These are phyloP conservation scores for Cephonodes hylas DNA, from an alignment of 2,888 invertebrate genomes.

Conservation along the genomic window DNA sequence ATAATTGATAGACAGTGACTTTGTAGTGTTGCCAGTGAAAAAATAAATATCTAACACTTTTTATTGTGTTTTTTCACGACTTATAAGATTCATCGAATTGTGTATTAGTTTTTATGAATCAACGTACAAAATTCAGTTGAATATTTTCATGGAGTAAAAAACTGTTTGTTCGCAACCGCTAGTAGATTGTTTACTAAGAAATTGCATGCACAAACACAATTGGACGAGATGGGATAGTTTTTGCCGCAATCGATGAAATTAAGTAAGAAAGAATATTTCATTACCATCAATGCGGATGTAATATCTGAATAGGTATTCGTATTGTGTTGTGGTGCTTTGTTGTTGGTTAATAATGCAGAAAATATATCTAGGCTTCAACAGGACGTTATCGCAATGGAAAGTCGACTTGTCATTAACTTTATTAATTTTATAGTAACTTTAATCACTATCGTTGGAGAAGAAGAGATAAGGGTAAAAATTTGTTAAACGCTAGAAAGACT, in stretches of 20 bases:
- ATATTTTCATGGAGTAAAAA: background rate
- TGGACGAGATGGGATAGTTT: background rate
- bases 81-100: background rate
- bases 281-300: background rate
- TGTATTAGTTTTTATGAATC: background rate
- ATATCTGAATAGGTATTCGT: too few relatives aligned
- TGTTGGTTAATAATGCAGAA: too few relatives aligned
- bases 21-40: slow-evolving; percentile 8
- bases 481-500: too few relatives aligned
- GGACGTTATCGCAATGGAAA: too few relatives aligned
- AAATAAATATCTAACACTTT: background rate
- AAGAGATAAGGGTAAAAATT: too few relatives aligned
- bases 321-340: too few relatives aligned
- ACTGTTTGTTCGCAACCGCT: background rate
- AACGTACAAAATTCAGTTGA: background rate
- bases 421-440: too few relatives aligned
- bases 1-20: slow-evolving; percentile 17
- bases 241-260: background rate
- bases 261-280: background rate
- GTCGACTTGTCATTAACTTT: too few relatives aligned
- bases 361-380: too few relatives aligned
- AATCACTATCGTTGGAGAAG: too few relatives aligned
- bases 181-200: background rate
- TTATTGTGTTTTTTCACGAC: background rate
- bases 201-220: background rate